These are phyloP conservation scores for Ostrea edulis DNA, from an alignment of 1,140 invertebrate species.

Conservation along the genomic window DNA sequence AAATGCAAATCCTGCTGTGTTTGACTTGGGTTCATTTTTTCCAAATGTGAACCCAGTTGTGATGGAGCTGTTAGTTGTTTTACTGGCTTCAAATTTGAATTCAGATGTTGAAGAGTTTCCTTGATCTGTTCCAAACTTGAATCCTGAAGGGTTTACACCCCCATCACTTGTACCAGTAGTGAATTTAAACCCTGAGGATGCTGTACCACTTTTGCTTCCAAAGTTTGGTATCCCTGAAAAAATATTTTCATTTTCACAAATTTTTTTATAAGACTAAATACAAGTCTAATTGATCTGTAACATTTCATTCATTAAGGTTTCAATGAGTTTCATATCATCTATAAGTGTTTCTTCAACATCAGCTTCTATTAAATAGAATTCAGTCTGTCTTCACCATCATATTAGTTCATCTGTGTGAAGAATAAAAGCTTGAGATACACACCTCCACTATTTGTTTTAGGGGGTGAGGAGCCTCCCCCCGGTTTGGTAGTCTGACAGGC, in stretches of 20 bases:
- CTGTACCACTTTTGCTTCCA: slow-evolving; percentile 10
- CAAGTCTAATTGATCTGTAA: too few species aligned
- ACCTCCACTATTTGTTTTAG: background rate
- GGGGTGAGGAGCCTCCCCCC: slow-evolving; percentile 47
- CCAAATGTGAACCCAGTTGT: background rate
- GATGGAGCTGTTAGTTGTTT: background rate
- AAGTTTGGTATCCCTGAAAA: background rate
- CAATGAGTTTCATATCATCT: too few species aligned
- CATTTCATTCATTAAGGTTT: too few species aligned
- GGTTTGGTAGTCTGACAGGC: slow-evolving; percentile 85
- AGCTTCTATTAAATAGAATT: too few species aligned
- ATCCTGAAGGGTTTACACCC: background rate
- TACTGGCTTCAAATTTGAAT: slow-evolving; percentile 33
- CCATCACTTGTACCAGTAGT: background rate
- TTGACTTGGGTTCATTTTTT: background rate
- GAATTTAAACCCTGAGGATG: slow-evolving; percentile 37
- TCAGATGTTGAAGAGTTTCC: background rate
- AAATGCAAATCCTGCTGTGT: background rate
- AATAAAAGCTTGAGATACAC: too few species aligned
- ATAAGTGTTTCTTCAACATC: too few species aligned
- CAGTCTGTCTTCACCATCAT: too few species aligned
- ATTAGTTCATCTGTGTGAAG: too few species aligned
- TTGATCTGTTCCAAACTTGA: background rate
- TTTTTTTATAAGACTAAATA: background rate
- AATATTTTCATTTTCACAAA: background rate